Evolutionary conservation across 2,113 vertebrate species (phyloP).

Genomic region (Pholis gunnellus): DNA sequence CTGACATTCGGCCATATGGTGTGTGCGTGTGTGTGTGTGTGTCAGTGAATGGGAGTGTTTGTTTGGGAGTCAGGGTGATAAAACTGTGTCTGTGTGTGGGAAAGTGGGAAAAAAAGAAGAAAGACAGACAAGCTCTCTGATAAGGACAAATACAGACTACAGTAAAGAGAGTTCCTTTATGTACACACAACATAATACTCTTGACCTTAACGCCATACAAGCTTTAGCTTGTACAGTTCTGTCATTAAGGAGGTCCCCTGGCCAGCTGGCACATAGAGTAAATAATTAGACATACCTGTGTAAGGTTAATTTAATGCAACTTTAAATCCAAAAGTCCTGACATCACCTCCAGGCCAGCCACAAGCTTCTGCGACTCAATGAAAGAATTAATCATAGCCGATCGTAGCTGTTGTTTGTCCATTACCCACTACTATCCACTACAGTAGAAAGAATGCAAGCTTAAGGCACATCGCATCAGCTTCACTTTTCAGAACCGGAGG

Average conservation of each 20-base stretch:
- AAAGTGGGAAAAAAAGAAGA: slow-evolving; percentile 15
- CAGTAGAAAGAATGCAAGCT: no score
- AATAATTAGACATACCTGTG: not conserved
- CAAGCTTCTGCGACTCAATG: not conserved
- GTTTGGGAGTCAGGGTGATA: slow-evolving; percentile 30
- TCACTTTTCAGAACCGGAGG: no score
- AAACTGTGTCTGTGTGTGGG: slow-evolving; percentile 44
- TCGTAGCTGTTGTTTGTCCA: no score
- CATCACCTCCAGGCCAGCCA: not conserved
- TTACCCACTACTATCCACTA: no score
- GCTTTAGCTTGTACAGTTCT: slow-evolving; percentile 2
- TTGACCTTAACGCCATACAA: not conserved
- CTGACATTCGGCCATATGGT: slow-evolving; percentile 64
- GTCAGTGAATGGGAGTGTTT: not conserved
- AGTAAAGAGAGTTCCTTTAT: slow-evolving; percentile 11
- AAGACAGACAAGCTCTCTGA: not conserved
- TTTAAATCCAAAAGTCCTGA: not conserved
- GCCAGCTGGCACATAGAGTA: not conserved
- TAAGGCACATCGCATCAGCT: not conserved
- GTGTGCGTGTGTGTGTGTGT: slow-evolving; percentile 30
- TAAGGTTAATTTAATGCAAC: not conserved
- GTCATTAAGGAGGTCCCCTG: not conserved
- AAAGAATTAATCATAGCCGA: not conserved
- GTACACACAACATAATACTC: not conserved
- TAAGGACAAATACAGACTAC: slow-evolving; percentile 1